A percentile compares a stretch with the other conserved stretches of the same genome.
phyloP scores from a whole-genome alignment of 2,113 vertebrate genomes.

The Plectropomus leopardus region DNA sequence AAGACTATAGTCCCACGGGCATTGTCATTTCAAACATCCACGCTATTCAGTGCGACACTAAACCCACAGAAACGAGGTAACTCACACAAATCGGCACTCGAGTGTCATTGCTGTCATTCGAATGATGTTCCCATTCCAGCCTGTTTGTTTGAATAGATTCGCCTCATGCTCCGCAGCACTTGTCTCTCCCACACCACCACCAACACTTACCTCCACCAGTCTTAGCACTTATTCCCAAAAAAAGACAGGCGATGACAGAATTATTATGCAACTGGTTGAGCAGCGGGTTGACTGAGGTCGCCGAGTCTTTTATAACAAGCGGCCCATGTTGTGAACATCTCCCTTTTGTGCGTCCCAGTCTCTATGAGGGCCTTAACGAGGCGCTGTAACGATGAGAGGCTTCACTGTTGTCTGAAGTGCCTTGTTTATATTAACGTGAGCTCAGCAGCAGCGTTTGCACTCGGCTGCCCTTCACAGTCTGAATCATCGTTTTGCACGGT shows the following conservation, averaged over 20 bases:
- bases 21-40: conserved; percentile 66
- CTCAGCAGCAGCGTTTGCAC: conserved; percentile 14
- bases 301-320: conserved; percentile 45
- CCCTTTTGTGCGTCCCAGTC: conserved; percentile 3
- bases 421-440: background rate
- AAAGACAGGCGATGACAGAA: conserved; percentile 53
- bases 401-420: background rate
- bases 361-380: conserved; percentile 7
- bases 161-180: conserved; percentile 13
- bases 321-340: conserved; percentile 42
- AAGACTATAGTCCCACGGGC: conserved; percentile 54
- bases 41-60: conserved; percentile 40
- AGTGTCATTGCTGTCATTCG: conserved; percentile 44
- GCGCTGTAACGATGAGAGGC: background rate
- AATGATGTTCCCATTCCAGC: conserved; percentile 41
- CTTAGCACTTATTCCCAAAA: conserved; percentile 34
- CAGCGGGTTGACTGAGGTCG: conserved; percentile 52
- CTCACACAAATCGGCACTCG: conserved; percentile 3
- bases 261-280: conserved; percentile 74
- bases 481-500: conserved; percentile 33
- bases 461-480: conserved; percentile 2
- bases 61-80: conserved; percentile 47
- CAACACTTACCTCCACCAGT: conserved; percentile 32
- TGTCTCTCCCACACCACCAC: conserved; percentile 22
- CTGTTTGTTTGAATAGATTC: conserved; percentile 41